Conservation (phyloP, 2,888 invertebrate genomes). For the Artemia sinica region DNA sequence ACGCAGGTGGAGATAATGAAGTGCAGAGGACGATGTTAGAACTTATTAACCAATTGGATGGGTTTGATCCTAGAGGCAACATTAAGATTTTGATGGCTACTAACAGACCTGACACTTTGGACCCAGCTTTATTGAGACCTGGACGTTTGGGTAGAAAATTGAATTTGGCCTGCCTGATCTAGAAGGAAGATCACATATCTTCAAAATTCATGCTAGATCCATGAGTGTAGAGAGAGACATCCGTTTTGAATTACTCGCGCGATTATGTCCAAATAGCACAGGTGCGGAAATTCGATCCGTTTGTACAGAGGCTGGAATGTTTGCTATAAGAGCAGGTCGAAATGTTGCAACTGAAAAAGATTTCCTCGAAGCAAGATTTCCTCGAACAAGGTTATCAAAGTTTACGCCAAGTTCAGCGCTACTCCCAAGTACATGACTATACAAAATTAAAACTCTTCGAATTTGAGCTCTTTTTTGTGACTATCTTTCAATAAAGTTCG, state of each 20-base stretch:
- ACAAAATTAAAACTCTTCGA: conserved; percentile 51
- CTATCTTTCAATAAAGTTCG: background rate
- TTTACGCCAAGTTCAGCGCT: conserved; percentile 85
- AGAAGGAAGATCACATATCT: conserved; percentile 91
- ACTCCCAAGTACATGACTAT: conserved; percentile 88
- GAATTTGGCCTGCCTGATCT: conserved; percentile 96
- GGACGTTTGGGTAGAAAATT: conserved; percentile 90
- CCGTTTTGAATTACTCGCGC: conserved; percentile 83
- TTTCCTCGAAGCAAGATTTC: conserved; percentile 93
- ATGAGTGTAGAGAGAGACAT: conserved; percentile 99
- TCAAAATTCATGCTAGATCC: conserved; percentile 93
- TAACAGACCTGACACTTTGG: conserved; percentile 92
- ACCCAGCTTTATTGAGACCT: conserved; percentile 95
- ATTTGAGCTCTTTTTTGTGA: background rate
- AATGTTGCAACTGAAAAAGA: conserved; percentile 99
- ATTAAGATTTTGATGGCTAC: conserved; percentile 98
- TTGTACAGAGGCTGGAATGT: conserved; percentile 99
- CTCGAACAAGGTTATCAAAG: conserved; percentile 96
- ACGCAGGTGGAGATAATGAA: conserved; percentile 96
- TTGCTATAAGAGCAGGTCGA: conserved; percentile 90
- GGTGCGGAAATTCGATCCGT: conserved; percentile 70
- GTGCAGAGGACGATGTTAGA: conserved; percentile 98
- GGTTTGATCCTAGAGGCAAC: conserved; percentile 96
- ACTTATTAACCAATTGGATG: conserved; percentile 94
- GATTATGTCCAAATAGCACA: conserved; percentile 94